These are phyloP conservation scores for Cephus rjabovi DNA, from an alignment of 2,888 invertebrate genomes.

Conservation along the genomic window DNA sequence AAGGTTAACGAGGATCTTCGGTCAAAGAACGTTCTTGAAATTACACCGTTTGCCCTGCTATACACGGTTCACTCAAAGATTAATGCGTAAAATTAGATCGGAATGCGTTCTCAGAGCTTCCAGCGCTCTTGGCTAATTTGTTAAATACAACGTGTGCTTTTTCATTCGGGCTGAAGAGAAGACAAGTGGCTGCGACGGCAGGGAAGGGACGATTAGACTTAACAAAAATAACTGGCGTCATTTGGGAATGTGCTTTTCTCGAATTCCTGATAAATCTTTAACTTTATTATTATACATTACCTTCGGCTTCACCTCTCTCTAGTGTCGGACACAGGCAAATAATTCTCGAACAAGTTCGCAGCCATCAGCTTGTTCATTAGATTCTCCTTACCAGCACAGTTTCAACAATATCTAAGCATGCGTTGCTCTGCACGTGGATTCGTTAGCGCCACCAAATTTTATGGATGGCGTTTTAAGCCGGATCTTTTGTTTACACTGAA, in stretches of 20 bases:
- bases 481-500: too few species aligned
- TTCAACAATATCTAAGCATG: too few species aligned
- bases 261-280: neutral
- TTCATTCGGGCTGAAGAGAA: neutral
- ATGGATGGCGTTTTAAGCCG: too few species aligned
- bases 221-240: neutral
- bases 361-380: neutral
- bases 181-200: neutral
- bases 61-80: neutral
- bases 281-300: neutral
- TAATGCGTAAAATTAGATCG: constrained; percentile 33
- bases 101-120: constrained; percentile 19
- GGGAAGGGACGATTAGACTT: neutral
- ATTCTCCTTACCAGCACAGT: neutral
- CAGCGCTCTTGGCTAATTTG: constrained; percentile 2
- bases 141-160: neutral
- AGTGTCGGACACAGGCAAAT: neutral
- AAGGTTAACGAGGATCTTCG: neutral
- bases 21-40: neutral
- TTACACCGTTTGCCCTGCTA: neutral
- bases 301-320: neutral
- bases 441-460: too few species aligned
- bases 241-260: neutral
- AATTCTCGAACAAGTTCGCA: neutral
- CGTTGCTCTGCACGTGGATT: too few species aligned